These are phyloP conservation scores for Scaptomyza montana DNA, from an alignment of 1,140 invertebrate genomes.

Conservation along the genomic window DNA sequence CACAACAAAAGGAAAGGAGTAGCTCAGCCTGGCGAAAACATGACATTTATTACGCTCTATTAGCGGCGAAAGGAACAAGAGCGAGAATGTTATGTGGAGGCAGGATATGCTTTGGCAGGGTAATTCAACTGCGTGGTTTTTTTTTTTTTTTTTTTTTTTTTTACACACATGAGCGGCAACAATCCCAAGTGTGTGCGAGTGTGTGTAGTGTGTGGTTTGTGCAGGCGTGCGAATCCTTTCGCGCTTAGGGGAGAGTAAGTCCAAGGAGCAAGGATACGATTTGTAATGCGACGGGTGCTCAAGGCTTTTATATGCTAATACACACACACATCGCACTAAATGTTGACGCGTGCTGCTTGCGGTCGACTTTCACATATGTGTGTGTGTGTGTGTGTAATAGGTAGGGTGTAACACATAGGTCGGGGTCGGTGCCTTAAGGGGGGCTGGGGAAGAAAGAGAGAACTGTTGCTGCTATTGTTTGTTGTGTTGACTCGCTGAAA, in stretches of 20 bases:
- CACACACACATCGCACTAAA: constrained; percentile 60
- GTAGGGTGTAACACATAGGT: background rate
- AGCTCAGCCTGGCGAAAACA: constrained; percentile 64
- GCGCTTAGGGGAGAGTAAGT: constrained; percentile 40
- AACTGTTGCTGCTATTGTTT: constrained; percentile 51
- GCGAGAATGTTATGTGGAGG: background rate
- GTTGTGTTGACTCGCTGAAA: constrained; percentile 56
- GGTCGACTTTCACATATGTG: constrained; percentile 50
- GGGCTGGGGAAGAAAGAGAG: background rate
- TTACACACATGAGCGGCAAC: constrained; percentile 42
- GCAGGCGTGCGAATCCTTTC: constrained; percentile 73
- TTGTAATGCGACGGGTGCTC: constrained; percentile 66
- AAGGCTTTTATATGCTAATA: constrained; percentile 68
- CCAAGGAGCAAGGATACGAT: constrained; percentile 41
- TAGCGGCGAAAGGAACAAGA: constrained; percentile 47
- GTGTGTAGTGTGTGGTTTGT: constrained; percentile 10
- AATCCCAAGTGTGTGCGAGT: constrained; percentile 2
- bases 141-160: constrained; percentile 20
- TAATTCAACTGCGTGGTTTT: constrained; percentile 36
- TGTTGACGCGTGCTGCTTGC: constrained; percentile 68
- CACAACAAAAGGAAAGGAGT: constrained; percentile 38
- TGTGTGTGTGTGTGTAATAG: constrained; percentile 17
- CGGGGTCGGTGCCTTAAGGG: constrained; percentile 13
- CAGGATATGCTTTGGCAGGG: constrained; percentile 32
- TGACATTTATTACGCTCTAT: constrained; percentile 83